Evolutionary conservation across 2,888 invertebrate genomes (phyloP).

Genomic region (Apamea sordens): DNA sequence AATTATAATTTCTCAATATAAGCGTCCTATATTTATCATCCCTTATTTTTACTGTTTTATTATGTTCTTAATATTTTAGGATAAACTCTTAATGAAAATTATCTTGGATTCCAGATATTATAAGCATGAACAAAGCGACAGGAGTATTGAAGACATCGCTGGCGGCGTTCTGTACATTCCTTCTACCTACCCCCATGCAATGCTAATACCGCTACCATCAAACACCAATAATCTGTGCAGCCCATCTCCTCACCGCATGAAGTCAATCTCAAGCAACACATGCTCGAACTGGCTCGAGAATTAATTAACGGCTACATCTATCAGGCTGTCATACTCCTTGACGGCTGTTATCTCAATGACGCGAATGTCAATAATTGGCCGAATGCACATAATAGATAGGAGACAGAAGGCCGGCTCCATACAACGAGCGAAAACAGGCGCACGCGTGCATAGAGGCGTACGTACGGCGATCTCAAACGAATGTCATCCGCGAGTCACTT

Average conservation of each 20-base stretch:
- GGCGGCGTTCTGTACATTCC: too few relatives aligned
- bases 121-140: not conserved
- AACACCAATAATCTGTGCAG: conserved; percentile 33
- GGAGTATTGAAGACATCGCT: not conserved
- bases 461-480: not conserved
- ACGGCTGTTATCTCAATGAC: conserved; percentile 60
- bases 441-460: not conserved
- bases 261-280: conserved; percentile 54
- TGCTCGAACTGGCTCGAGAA: conserved; percentile 38
- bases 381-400: not conserved
- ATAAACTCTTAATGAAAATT: not conserved
- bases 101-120: not conserved
- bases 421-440: not conserved
- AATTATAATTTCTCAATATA: not conserved
- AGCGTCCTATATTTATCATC: too few relatives aligned
- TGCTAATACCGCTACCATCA: not conserved
- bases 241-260: conserved; percentile 23
- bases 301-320: conserved; percentile 69
- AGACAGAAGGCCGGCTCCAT: conserved; percentile 1
- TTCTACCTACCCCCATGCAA: not conserved
- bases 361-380: conserved; percentile 65
- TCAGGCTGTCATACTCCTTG: conserved; percentile 60
- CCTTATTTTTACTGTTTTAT: not conserved
- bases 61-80: not conserved
- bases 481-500: not conserved